phyloP scores from a whole-genome alignment of 2,113 vertebrate species.

The Hippocampus guttulatus region DNA sequence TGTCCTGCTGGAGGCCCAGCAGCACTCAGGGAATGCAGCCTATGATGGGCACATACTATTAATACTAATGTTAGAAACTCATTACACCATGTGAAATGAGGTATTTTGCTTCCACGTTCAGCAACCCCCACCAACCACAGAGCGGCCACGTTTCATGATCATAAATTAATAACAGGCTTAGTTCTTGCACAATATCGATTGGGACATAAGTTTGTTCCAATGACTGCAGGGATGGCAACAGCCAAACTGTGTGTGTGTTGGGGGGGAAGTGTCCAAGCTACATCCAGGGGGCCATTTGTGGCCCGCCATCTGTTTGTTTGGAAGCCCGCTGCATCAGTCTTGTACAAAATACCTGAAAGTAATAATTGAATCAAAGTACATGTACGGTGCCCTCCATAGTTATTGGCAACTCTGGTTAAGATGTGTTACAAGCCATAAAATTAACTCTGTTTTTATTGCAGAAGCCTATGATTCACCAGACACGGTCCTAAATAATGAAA shows the following conservation, averaged over 20 bases:
- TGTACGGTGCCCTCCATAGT: no score
- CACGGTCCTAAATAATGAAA: no score
- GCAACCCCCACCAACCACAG: conserved; percentile 4
- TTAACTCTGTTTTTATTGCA: no score
- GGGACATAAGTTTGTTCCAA: conserved; percentile 53
- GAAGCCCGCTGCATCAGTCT: neutral
- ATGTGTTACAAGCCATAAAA: no score
- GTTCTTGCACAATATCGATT: conserved; percentile 65
- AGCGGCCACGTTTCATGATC: conserved; percentile 40
- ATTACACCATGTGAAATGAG: conserved; percentile 40
- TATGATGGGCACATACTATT: conserved; percentile 57
- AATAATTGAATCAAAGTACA: no score
- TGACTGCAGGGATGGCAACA: conserved; percentile 6
- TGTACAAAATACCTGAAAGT: conserved; percentile 3
- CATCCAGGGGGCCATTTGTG: neutral
- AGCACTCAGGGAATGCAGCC: conserved; percentile 57
- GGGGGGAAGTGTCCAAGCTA: no score
- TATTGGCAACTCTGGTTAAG: no score
- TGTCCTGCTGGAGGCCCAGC: conserved; percentile 57
- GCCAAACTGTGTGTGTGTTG: neutral
- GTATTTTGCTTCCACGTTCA: conserved; percentile 46
- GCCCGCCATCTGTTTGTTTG: neutral
- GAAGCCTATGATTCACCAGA: no score
- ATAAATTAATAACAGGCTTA: conserved; percentile 62
- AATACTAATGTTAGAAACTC: conserved; percentile 60